A percentile compares a stretch with the other conserved stretches of the same genome.
phyloP scores from a whole-genome alignment of 2,113 vertebrate species.

The Aix galericulata region DNA sequence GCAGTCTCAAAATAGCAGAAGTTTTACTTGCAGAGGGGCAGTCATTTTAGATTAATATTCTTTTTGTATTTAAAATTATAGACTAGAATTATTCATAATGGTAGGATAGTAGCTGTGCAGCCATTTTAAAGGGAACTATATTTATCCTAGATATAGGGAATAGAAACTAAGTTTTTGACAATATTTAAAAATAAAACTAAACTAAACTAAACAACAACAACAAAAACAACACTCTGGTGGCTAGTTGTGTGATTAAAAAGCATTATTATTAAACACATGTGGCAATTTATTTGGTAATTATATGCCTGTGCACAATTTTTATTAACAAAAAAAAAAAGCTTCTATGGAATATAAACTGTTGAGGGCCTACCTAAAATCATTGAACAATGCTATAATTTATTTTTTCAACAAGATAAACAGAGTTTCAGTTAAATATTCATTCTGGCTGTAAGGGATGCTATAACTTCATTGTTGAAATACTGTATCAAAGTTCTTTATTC shows the following conservation, averaged over 20 bases:
- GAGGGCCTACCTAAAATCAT: neutral
- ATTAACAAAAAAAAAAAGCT: neutral
- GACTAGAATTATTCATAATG: neutral
- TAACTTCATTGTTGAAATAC: neutral
- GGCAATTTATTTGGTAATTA: neutral
- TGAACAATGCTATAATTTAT: neutral
- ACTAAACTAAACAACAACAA: neutral
- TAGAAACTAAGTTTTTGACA: neutral
- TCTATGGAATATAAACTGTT: neutral
- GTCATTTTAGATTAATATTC: neutral
- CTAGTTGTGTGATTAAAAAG: neutral
- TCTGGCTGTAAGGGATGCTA: neutral
- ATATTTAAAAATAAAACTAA: neutral
- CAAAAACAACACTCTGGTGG: neutral
- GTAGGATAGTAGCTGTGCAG: neutral
- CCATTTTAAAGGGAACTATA: neutral
- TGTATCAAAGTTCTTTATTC: neutral
- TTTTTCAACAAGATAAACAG: neutral
- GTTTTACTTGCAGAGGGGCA: neutral
- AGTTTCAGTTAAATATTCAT: neutral
- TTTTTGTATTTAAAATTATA: slow-evolving; percentile 24
- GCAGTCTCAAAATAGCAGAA: neutral
- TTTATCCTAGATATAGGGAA: neutral
- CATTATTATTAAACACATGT: neutral
- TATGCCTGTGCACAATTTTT: neutral